Evolutionary conservation across 2,797 vertebrate species (phyloP).

Genomic region (Sebastes hubbsi): DNA sequence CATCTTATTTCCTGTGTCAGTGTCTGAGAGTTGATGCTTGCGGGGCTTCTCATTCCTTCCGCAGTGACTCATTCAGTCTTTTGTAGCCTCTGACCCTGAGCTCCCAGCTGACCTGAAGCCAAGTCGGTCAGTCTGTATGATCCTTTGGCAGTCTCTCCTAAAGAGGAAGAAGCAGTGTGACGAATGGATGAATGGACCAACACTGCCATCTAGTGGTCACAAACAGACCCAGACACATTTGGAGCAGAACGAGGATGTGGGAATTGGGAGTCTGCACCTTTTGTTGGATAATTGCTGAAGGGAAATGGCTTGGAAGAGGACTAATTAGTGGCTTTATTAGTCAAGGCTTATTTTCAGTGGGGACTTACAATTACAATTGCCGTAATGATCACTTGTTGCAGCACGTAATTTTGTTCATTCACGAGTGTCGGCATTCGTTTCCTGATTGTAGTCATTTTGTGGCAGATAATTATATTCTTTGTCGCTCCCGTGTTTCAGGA

Average conservation of each 20-base stretch:
- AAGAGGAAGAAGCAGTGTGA: background rate
- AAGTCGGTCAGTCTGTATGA: conserved; percentile 29
- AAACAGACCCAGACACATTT: background rate
- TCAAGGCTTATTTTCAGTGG: conserved; percentile 41
- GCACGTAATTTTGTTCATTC: conserved; percentile 39
- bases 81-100: conserved; percentile 41
- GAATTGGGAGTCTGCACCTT: conserved; percentile 44
- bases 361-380: conserved; percentile 42
- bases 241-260: background rate
- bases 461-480: conserved; percentile 19
- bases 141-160: conserved; percentile 12
- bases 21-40: conserved; percentile 9
- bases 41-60: conserved; percentile 46
- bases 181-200: conserved; percentile 36
- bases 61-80: conserved; percentile 36
- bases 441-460: conserved; percentile 25
- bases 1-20: conserved; percentile 41
- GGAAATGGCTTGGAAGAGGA: conserved; percentile 58
- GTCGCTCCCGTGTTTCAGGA: conserved; percentile 78
- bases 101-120: conserved; percentile 28
- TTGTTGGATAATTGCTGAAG: conserved; percentile 60
- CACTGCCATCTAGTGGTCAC: conserved; percentile 74
- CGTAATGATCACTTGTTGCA: conserved; percentile 50
- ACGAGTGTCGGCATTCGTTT: conserved; percentile 23
- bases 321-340: conserved; percentile 62